Evolutionary conservation across 2,888 invertebrate species (phyloP).

Genomic region (Venusia cambrica): DNA sequence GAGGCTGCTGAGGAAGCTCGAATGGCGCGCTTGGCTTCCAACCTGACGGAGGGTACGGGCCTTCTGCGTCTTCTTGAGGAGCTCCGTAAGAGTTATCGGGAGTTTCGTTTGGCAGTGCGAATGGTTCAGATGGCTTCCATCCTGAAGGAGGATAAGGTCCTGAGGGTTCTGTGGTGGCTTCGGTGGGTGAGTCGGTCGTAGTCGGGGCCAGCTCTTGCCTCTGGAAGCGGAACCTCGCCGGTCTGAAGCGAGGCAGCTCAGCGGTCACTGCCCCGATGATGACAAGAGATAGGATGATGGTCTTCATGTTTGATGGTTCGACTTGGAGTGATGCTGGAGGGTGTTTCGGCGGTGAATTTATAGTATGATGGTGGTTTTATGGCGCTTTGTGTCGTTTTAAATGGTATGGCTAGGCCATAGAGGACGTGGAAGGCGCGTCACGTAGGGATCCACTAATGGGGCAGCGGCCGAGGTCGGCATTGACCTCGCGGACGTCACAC

Average conservation of each 20-base stretch:
- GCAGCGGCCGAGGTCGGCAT: slow-evolving; percentile 44
- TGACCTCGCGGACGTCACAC: slow-evolving; percentile 49
- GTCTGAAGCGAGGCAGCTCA: slow-evolving; percentile 70
- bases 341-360: slow-evolving; percentile 41
- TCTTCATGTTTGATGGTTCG: slow-evolving; percentile 56
- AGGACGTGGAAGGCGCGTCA: slow-evolving; percentile 52
- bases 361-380: slow-evolving; percentile 52
- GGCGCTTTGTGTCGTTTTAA: slow-evolving; percentile 62
- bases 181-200: slow-evolving; percentile 61
- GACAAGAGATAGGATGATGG: slow-evolving; percentile 49
- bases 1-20: slow-evolving; percentile 56
- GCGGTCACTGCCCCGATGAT: slow-evolving; percentile 46
- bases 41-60: slow-evolving; percentile 64
- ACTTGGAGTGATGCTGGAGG: slow-evolving; percentile 48
- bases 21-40: slow-evolving; percentile 70
- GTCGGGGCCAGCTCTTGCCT: slow-evolving; percentile 69
- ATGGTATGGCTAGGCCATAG: slow-evolving; percentile 51
- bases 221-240: slow-evolving; percentile 73
- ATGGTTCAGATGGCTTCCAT: slow-evolving; percentile 62
- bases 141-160: slow-evolving; percentile 62
- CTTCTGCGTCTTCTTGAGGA: slow-evolving; percentile 35
- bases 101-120: slow-evolving; percentile 49
- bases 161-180: slow-evolving; percentile 55
- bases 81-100: slow-evolving; percentile 49
- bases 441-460: slow-evolving; percentile 38